Evolutionary conservation across 1,140 invertebrate genomes (phyloP).

Genomic region (Magallana angulata): DNA sequence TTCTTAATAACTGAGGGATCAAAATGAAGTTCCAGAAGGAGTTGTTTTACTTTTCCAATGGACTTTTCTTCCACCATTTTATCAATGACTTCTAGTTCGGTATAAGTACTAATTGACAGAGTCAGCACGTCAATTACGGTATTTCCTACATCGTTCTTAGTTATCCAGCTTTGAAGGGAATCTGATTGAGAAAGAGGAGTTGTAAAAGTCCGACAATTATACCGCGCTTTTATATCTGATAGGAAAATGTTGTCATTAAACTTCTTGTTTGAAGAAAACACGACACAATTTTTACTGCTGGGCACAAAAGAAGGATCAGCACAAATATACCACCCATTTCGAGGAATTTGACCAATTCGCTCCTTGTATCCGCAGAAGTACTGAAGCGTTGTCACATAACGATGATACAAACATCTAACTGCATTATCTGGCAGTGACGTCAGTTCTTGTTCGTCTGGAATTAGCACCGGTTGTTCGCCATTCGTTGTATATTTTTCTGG

Average conservation of each 20-base stretch:
- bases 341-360: not conserved
- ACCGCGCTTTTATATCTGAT: not conserved
- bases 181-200: not conserved
- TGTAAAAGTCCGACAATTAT: not conserved
- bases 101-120: not conserved
- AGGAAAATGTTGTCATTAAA: not conserved
- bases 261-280: constrained; percentile 3
- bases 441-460: not conserved
- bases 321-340: constrained; percentile 7
- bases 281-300: not conserved
- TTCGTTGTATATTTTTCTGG: constrained; percentile 5
- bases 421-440: not conserved
- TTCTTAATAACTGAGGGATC: not conserved
- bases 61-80: constrained; percentile 21
- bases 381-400: not conserved
- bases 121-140: not conserved
- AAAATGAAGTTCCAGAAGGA: constrained; percentile 13
- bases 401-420: not conserved
- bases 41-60: not conserved
- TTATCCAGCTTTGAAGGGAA: not conserved
- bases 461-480: constrained; percentile 9
- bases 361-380: constrained; percentile 11
- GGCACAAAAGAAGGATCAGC: not conserved
- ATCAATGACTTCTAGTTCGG: not conserved
- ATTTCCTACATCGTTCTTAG: not conserved